Conservation (phyloP, 2,797 vertebrate genomes). For the Margarornis squamiger region DNA sequence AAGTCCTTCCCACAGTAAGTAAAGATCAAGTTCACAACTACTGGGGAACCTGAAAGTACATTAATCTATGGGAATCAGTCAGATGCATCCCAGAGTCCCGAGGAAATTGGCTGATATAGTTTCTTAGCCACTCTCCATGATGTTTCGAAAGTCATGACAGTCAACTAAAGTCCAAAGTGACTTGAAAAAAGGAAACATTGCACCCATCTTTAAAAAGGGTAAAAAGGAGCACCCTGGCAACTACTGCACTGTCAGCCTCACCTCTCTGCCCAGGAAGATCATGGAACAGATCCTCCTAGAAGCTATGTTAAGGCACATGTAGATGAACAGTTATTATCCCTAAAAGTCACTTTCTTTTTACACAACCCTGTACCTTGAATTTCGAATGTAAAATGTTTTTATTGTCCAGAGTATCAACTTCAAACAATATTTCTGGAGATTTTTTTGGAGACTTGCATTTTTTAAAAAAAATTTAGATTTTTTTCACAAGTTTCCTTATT, state of each 20-base stretch:
- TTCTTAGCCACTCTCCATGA: neutral
- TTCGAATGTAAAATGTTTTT: neutral
- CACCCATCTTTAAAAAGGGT: neutral
- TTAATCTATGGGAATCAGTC: neutral
- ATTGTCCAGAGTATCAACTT: neutral
- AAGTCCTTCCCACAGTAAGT: neutral
- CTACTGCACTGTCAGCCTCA: neutral
- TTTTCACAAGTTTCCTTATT: neutral
- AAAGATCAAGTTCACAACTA: neutral
- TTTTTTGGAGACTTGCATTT: neutral
- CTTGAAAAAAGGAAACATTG: neutral
- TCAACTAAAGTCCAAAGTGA: no score
- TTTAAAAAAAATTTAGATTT: neutral
- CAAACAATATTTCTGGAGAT: neutral
- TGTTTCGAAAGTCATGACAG: neutral
- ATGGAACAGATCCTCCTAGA: neutral
- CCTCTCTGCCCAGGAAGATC: neutral
- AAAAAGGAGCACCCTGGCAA: neutral
- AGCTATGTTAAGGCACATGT: neutral
- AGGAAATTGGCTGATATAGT: neutral
- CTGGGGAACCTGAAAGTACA: neutral
- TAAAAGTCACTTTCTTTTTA: neutral
- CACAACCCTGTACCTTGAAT: neutral
- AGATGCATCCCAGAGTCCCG: neutral
- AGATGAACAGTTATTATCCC: neutral